Base-by-base conservation (phyloP, 2,797 vertebrate species). In the Synaphobranchus kaupii region DNA sequence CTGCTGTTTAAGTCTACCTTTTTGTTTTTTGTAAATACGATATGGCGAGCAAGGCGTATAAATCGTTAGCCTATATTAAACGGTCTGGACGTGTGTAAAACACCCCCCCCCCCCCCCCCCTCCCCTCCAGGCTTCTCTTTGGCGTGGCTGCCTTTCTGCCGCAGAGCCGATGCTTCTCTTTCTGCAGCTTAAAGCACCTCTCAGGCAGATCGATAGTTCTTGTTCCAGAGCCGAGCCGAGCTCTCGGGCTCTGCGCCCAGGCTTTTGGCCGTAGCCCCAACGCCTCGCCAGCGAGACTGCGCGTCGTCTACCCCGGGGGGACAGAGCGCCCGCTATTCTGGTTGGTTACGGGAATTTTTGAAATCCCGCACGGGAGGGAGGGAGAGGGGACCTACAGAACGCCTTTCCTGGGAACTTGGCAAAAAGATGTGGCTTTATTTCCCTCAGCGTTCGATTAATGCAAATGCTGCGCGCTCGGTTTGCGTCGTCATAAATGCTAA, bases 191-290 rank as follows among this genome's bases (percentile, higher is more conserved):
- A 31, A 88, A 88, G 86, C 44, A n/a, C 63, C 87, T 87, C 85
- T 54, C 85, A 85, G 66, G 87, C 58, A 68, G 85, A 88, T 91
- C 87, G 87, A 87, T 89, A 82, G 81, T 47, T 78, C 34, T 47
- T 86, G 88, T 85, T 90, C 89, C 58, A 22, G 66, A 83, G 60
- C 66, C 34, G 66, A 83, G 60, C 66, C 34, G 90, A 88, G 84
- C 66, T 82, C 85, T 86, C 28, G 25, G 89, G 89, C 90, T 47
- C 34, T 0, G 8, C 71, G 88, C 89, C 89, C 90, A 28, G 78
- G 50, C 31, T 20, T 92, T 93, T 93, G 93, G 89, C 90, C n/a
- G 88, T 76, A 88, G 84, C 89, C 78, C 90, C 91, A 93, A 92
- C 90, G 90, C 34, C 83, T 3, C 13, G 0, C 54, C 3, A 13